phyloP scores from a whole-genome alignment of 2,113 vertebrate species.

The Platysteira castanea region DNA sequence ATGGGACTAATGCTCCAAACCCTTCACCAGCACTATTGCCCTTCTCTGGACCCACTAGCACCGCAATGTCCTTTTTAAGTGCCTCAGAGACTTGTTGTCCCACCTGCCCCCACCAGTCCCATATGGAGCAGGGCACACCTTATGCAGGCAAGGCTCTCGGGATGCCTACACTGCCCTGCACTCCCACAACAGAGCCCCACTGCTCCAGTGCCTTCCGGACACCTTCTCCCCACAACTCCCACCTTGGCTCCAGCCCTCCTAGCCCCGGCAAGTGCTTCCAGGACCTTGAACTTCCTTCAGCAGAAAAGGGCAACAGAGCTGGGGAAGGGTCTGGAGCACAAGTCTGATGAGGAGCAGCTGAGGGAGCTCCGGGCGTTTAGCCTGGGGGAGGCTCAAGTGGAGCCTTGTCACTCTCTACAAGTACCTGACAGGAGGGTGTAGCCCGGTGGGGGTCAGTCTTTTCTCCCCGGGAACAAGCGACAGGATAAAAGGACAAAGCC shows the following conservation, averaged over 20 bases:
- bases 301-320: background rate
- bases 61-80: rapidly evolving
- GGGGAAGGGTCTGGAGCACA: background rate
- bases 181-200: rapidly evolving
- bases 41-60: background rate
- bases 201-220: background rate
- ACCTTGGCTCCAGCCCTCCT: background rate
- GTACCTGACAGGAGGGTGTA: background rate
- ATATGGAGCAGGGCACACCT: background rate
- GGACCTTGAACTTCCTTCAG: no score
- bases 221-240: background rate
- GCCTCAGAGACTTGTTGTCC: no score
- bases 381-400: background rate
- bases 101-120: background rate
- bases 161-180: background rate
- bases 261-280: background rate
- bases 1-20: background rate
- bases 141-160: background rate
- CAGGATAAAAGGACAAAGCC: no score
- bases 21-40: background rate
- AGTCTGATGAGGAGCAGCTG: background rate
- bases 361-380: background rate
- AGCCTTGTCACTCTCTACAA: no score
- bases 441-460: no score
- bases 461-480: background rate